Evolutionary conservation across 2,888 invertebrate species (phyloP).

Genomic region (Acanthacorydalis orientalis): DNA sequence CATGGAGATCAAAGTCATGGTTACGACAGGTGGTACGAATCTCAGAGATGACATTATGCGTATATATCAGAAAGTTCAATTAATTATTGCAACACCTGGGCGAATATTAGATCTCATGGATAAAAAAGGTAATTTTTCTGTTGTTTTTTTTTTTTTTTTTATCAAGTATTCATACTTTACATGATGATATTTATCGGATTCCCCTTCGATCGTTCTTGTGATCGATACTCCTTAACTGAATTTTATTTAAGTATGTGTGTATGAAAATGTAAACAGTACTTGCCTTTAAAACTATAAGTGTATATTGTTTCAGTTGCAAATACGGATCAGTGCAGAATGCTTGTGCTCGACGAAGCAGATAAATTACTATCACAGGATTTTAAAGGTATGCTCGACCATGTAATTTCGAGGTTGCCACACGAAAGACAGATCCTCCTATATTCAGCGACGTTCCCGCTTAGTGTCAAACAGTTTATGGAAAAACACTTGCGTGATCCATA

Average conservation of each 20-base stretch:
- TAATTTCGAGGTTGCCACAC: constrained; percentile 83
- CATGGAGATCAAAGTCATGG: constrained; percentile 95
- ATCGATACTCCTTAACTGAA: too few species aligned
- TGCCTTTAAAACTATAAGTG: not conserved
- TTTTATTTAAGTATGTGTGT: too few species aligned
- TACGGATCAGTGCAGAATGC: constrained; percentile 89
- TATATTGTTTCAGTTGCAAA: constrained; percentile 37
- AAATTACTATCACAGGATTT: constrained; percentile 98
- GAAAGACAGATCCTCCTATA: constrained; percentile 96
- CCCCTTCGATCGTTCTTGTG: too few species aligned
- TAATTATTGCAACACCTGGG: constrained; percentile 98
- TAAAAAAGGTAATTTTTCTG: constrained; percentile 40
- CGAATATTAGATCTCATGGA: constrained; percentile 99
- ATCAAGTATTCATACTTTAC: too few species aligned
- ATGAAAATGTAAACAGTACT: not conserved
- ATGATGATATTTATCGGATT: too few species aligned
- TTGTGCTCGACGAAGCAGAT: constrained; percentile 98
- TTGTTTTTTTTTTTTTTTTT: constrained; percentile 18
- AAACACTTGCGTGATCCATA: constrained; percentile 96
- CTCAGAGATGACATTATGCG: constrained; percentile 98
- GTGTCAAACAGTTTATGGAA: constrained; percentile 97
- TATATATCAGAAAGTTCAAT: constrained; percentile 97
- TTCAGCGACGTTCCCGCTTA: constrained; percentile 97
- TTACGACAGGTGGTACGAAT: constrained; percentile 96
- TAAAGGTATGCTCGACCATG: constrained; percentile 95